Conservation (phyloP, 2,113 vertebrate species). For the Odocoileus virginianus region DNA sequence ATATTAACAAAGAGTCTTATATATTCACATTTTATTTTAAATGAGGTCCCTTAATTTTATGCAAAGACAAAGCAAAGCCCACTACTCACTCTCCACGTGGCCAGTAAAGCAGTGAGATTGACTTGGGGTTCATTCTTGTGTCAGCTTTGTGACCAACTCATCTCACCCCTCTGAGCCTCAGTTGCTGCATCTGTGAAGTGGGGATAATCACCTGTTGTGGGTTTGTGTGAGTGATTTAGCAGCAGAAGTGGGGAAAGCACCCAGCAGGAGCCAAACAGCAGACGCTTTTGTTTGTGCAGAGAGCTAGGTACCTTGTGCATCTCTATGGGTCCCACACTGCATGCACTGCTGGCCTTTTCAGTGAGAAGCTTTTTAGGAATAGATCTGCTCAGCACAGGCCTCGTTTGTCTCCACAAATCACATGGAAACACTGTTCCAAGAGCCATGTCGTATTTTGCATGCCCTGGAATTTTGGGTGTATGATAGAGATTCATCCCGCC, state of each 20-base stretch:
- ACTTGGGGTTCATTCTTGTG: neutral
- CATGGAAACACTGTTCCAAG: neutral
- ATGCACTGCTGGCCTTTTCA: neutral
- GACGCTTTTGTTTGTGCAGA: neutral
- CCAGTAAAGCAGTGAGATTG: neutral
- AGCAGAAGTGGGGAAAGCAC: neutral
- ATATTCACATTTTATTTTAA: neutral
- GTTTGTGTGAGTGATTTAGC: neutral
- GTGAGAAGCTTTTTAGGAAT: neutral
- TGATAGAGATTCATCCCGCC: neutral
- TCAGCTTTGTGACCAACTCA: neutral
- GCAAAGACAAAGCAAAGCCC: neutral
- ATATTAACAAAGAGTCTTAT: neutral
- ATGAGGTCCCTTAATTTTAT: neutral
- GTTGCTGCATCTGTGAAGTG: neutral
- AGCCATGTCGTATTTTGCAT: neutral
- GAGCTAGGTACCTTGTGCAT: neutral
- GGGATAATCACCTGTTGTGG: neutral
- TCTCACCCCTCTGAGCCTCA: neutral
- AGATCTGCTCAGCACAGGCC: neutral
- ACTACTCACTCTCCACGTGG: neutral
- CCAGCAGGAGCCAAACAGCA: rapidly evolving
- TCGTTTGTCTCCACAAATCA: neutral
- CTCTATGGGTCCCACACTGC: neutral
- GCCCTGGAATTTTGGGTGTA: neutral